Base-by-base conservation (phyloP, 92 coral and sea anemone genomes). In the Actinostola sp. region DNA sequence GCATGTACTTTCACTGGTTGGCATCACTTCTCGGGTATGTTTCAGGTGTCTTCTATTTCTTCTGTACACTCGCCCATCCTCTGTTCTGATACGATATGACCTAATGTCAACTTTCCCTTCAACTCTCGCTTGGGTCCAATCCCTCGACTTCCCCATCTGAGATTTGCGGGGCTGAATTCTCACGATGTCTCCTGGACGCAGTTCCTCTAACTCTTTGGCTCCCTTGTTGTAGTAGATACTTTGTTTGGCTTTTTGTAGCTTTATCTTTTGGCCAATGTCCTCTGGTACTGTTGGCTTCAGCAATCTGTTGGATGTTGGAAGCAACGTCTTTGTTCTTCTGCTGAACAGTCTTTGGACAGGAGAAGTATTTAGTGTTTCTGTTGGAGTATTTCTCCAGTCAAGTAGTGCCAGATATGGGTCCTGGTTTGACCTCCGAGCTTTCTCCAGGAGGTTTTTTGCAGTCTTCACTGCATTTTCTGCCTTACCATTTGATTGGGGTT, bases 401-500 rank as follows among this genome's bases (percentile, higher is more conserved):
- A 87, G 72, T 14, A 82, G 67, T 3, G 82, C 85, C 33, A 82
- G 74, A 33, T 61, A 78, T 61, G 92, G 88, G 82, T 82, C 86
- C 19, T 50, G 26, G 20, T 57, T 68, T 35, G 84, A 63, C 66
- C 76, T 51, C 9, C 6, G 55, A 10, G 75, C 84, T 39, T 77
- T 82, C 64, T 52, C 50, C 66, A 78, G 45, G 56, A 82, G 77
- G 29, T 39, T 61, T 66, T 73, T 61, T 15, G 82, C 88, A 23
- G 66, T 70, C 65, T 82, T 87, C 29, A 82, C 85, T 8, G 71
- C 82, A 61, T 77, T 82, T 31, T 87, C 78, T 9, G 63, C 83
- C 68, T 83, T 83, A 17, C 86, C 83, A 28, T 87, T 83, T 28
- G 85, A 87, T 61, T 83, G 92, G 12, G 89, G 63, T 24, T 69